Base-by-base conservation (phyloP, 2,888 invertebrate species). In the Geotrupes spiniger region DNA sequence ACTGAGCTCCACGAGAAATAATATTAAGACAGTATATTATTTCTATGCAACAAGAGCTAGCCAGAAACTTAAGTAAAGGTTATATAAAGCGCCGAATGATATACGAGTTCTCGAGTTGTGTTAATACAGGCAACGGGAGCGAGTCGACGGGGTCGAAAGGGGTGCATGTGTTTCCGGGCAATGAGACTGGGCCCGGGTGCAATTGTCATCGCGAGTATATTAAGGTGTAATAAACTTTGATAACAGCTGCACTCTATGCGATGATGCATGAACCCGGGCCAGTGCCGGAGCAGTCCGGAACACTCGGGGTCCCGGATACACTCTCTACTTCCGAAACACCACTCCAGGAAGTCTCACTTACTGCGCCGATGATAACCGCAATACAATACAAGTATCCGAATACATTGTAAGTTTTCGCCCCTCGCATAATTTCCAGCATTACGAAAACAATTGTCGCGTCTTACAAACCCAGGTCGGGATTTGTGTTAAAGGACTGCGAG, bases 161-260 rank as follows among this genome's bases (percentile, higher is more conserved):
- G 61, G 58, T 58, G 60, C 63, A 62, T 62, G 60, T 62, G 62
- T 63, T 62, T 58, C 63, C 54, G 51, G 48, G 58, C 49, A 52
- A 56, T 53, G 46, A 49, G 40, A 50, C 29, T 43, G 44, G 50
- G 51, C 47, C 59, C 58, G 55, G 54, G 61, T 60, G 59, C 64
- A 65, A 65, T 65, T 65, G 65, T 65, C 64, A 63, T 61, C 58
- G 60, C 58, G 62, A 64, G 63, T 66, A 66, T 68, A 66, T 66
- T 68, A 68, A 68, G 65, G 65, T 66, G 63, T 64, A 68, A 68
- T 66, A 66, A 46, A 66, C 60, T 68, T 62, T 64, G 64, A 65
- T 66, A 67, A 67, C 67, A 67, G 67, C 66, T 67, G 67, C 66
- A 63, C 62, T 63, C 61, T 63, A 60, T 63, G 59, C 60, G 63